phyloP scores from a whole-genome alignment of 1,140 invertebrate genomes.

The Drosophila sproati region DNA sequence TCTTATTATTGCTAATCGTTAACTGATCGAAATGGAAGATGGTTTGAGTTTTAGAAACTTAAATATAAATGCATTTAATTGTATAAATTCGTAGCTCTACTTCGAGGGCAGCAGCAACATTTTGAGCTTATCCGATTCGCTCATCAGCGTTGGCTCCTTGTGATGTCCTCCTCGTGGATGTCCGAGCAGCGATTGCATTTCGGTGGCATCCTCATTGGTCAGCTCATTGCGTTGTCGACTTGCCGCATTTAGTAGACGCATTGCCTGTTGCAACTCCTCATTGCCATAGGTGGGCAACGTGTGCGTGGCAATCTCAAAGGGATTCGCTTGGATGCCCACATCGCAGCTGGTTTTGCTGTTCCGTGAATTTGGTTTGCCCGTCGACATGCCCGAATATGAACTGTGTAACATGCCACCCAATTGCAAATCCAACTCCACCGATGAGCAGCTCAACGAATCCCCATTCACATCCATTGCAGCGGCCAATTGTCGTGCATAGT shows the following conservation, averaged over 20 bases:
- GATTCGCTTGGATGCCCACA: constrained; percentile 87
- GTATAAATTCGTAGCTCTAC: constrained; percentile 42
- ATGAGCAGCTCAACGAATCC: constrained; percentile 64
- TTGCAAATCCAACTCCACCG: constrained; percentile 65
- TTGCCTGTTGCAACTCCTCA: constrained; percentile 74
- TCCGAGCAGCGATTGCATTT: constrained; percentile 70
- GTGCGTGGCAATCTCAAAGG: constrained; percentile 87
- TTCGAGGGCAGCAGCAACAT: constrained; percentile 84
- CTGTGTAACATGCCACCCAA: constrained; percentile 81
- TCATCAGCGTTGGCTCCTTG: constrained; percentile 73
- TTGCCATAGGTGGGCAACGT: constrained; percentile 83
- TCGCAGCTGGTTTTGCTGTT: constrained; percentile 85
- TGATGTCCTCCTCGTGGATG: constrained; percentile 42
- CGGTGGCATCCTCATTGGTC: constrained; percentile 58
- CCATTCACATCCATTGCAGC: constrained; percentile 42
- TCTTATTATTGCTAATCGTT: constrained; percentile 7
- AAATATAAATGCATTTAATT: constrained; percentile 74
- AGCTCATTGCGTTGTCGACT: constrained; percentile 64
- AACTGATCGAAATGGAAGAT: constrained; percentile 37
- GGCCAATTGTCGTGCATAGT: constrained; percentile 51
- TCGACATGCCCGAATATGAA: constrained; percentile 85
- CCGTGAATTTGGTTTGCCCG: constrained; percentile 85
- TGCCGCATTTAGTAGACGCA: constrained; percentile 74
- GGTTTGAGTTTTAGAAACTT: constrained; percentile 49
- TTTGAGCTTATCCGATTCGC: constrained; percentile 84